Base-by-base conservation (phyloP, 2,888 invertebrate genomes). In the Drosophila picticornis region DNA sequence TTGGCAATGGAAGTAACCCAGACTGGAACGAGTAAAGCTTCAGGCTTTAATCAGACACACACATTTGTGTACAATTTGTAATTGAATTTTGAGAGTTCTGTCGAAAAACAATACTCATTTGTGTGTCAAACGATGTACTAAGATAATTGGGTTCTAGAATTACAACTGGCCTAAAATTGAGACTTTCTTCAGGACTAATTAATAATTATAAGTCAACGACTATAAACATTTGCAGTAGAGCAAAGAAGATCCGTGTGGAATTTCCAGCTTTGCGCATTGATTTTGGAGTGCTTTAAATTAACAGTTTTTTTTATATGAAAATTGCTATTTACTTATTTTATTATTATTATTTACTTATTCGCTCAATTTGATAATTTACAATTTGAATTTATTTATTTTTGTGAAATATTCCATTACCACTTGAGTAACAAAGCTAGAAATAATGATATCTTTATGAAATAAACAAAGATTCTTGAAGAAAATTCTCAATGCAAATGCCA, bases 21-120 rank as follows among this genome's bases (percentile, higher is more conserved):
- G 16, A 59, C 50, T 31, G 59, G 53, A 36, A 48, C 25, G 62
- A 55, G 43, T 36, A 43, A 56, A 40, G 50, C 65, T 34, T 66
- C 59, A 74, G 63, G 78, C 57, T 60, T 75, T 77, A 78, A 77
- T 71, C 71, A 67, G 64, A 71, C 57, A 36, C 38, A 27, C 19
- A 38, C 1, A 50, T 9, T 19, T 29, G n/a, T 4, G 5, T 10
- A 19, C 7, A 36, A 11, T 9, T 57, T 63, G 53, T 74, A 75
- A 66, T 78, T 78, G 66, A 71, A 75, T 40, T 57, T 31, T 32
- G 11, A 27, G 38, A 10, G 31, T 36, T 11, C 31, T 4, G 1
- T 32, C 19, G 11, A 43, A 38, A 38, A 19, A 25, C 25, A 51
- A 31, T 36, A n/a, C 29, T 52, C 4, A 7, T 10, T 16, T 22